Evolutionary conservation across 2,797 vertebrate species (phyloP), one percentile per base, ranked within the genome.

Genomic region (Nothura maculosa): DNA sequence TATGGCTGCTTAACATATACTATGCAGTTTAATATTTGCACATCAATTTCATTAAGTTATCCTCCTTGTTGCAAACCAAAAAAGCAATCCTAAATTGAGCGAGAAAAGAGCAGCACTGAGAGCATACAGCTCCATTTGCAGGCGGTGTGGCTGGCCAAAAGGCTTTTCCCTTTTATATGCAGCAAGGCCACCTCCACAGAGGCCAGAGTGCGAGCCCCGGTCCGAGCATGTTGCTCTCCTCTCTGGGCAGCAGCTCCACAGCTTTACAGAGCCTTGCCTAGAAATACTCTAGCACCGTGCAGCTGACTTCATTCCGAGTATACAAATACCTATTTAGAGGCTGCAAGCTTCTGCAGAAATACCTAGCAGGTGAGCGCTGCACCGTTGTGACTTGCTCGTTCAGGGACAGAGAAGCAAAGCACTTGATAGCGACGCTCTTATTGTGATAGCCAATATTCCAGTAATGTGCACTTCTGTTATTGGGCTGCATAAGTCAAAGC

Each of bases 21-120:
- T 99, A 99, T 99, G 99, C 99, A 99, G 98, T 98, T 97, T 88
- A 97, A 98, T 97, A 97, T 97, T 98, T 98, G 98, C 98, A 98
- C 97, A 97, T 98, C 95, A 93, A 85, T 92, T 75, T 95, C 68
- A 61, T 92, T 87, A 76, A 77, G 94, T 91, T 95, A 76, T 92
- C 74, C 67, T 92, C 92, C 92, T 72, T 74, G 62, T 87, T 89
- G 63, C 94, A 96, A 87, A 84, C 54, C 66, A 95, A 91, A 85
- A 45, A 45, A 40, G 40, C 40, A 40, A 93, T 77, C 87, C 52
- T 58, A 81, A 92, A 92, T 81, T 91, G 40, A 43, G 60, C 82
- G 61, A 83, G 94, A 90, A 87, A 74, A 54, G 52, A 87, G 50
- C 70, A 85, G 68, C 70, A 27, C 50, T 85, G 43, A 72, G 85